Evolutionary conservation across 2,797 vertebrate species (phyloP), one percentile per base, ranked within the genome.

Genomic region (Spinus pinus): DNA sequence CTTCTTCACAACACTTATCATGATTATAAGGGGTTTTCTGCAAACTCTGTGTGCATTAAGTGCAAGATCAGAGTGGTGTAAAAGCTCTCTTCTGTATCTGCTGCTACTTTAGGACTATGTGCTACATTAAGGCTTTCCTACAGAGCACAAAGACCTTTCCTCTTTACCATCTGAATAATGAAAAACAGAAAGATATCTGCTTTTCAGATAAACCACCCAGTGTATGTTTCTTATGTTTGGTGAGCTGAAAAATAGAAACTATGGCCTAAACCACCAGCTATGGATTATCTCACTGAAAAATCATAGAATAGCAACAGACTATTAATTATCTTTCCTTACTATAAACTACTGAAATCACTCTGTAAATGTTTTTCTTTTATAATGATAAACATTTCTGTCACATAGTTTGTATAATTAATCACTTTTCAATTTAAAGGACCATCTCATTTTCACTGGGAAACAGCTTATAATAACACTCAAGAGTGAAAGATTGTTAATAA

Each of bases 341-440:
- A 71, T 96, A 97, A 97, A 96, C 86, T 72, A 86, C 87, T 67
- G 88, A 87, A 94, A 88, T 86, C 21, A 0, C 79, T 87, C 88
- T 95, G 81, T 95, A 96, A 97, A 97, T 96, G 90, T 96, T 97
- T 96, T 95, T 84, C 81, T 96, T 97, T 87, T 66, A 90, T 66
- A 94, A 93, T 47, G 42, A 86, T 95, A 97, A 97, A 97, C 87
- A 96, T 87, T 94, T 94, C 60, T 95, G 78, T 94, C 81, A 77
- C 44, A 62, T 28, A 72, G 65, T 83, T 94, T 91, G 86, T 96
- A 47, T 77, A 94, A 89, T 95, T 95, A 93, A 95, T 95, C 66
- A 74, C 74, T 81, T 96, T 89, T 75, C 88, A 89, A 25, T 90
- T 86, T 85, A 81, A 86, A 67, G 23, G 37, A 85, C 51, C 33